Evolutionary conservation across 2,888 invertebrate species (phyloP).

Genomic region (Drosophila kambysellisi): DNA sequence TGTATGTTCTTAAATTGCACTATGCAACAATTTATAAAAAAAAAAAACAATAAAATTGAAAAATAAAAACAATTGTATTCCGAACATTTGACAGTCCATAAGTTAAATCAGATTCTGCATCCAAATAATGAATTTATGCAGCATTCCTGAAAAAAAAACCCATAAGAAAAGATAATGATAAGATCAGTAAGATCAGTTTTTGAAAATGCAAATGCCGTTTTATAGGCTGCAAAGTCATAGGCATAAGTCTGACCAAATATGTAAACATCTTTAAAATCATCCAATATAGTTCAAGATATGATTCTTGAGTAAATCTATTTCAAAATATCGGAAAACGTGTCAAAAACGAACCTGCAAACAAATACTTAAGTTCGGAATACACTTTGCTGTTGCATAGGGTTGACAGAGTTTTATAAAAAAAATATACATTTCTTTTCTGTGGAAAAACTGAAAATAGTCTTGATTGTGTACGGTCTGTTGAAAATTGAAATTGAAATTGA

Average conservation of each 20-base stretch:
- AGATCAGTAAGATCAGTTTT: background rate
- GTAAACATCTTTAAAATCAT: background rate
- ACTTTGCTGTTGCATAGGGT: background rate
- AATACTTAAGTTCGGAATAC: background rate
- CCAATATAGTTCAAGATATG: background rate
- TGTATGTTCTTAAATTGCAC: constrained; percentile 8
- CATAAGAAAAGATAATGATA: background rate
- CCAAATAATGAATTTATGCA: background rate
- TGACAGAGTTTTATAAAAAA: background rate
- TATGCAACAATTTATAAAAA: background rate
- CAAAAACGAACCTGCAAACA: background rate
- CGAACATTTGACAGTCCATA: background rate
- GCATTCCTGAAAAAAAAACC: background rate
- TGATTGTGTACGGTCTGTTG: constrained; percentile 25
- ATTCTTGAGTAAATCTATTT: background rate
- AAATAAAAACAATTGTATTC: background rate
- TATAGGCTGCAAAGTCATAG: background rate
- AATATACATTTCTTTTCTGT: constrained; percentile 5
- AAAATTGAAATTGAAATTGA: constrained; percentile 8
- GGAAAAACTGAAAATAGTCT: constrained; percentile 7
- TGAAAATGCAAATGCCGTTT: background rate
- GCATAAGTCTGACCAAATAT: background rate
- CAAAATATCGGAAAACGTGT: background rate
- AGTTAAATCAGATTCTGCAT: background rate
- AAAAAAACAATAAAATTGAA: background rate